Base-by-base conservation (phyloP, 1,140 invertebrate species). In the Dermatophagoides farinae region DNA sequence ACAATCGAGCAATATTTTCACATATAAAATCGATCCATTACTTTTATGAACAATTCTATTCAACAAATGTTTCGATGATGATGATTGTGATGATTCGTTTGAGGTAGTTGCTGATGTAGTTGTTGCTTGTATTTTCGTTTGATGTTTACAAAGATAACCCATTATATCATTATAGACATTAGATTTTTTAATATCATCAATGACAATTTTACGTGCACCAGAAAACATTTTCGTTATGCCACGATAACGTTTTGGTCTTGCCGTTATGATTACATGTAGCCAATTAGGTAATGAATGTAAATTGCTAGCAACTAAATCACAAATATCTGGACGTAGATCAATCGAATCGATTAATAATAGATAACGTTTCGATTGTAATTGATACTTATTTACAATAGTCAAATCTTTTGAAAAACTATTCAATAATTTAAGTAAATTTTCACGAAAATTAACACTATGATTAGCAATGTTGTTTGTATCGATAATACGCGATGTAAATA, bases 21-120 rank as follows among this genome's bases (percentile, higher is more conserved):
- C 71, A 67, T 95, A 97, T 0, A 96, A 75, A 66, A 96, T 85
- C 69, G 90, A 96, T 0, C 90, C 91, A 70, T 95, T 92, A 68
- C 88, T 91, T 71, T 96, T 97, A 64, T 96, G 95, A 67, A 95
- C 83, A 9, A 97, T 75, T 67, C 93, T 88, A 72, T 96, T 93
- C 9, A 97, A 74, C 10, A 47, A 73, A 90, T 50, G 91, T 65
- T 93, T 88, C 0, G 90, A 89, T 0, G 91, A 67, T 89, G 86
- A 66, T 79, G 75, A 57, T 79, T 82, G 53, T 88, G 80, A 66
- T 88, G 85, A 66, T 85, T 82, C 61, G 86, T 71, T 0, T 91
- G 71, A 20, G 81, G 78, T 9, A 83, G 82, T 66, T 90, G 86
- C 41, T 81, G 80, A 69, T 95, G 20, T 22, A 31, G 16, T 31